Percentiles rank a stretch among this genome's conserved stretches.
Conservation (phyloP, 2,888 invertebrate genomes). For the Drosophila barbarae region DNA sequence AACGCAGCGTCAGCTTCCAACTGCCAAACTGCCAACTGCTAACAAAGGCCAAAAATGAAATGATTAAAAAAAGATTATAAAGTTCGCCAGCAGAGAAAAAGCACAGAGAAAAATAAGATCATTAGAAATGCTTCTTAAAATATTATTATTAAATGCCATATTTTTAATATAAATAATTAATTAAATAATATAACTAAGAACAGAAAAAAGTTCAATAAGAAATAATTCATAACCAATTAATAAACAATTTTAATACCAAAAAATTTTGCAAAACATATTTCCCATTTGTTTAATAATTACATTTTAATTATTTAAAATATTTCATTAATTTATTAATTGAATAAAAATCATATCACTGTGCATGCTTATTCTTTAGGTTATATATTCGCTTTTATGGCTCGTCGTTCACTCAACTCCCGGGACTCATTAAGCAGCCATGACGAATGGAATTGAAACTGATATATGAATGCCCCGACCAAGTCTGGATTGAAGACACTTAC, state of each 20-base stretch:
- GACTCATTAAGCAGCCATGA: slow-evolving; percentile 78
- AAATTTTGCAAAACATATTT: too few relatives aligned
- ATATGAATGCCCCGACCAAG: slow-evolving; percentile 53
- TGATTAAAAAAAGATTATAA: slow-evolving; percentile 70
- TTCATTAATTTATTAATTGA: background rate
- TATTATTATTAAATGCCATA: too few relatives aligned
- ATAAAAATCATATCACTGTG: slow-evolving; percentile 3
- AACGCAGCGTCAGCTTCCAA: slow-evolving; percentile 71
- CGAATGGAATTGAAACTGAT: slow-evolving; percentile 76
- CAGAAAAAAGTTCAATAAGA: too few relatives aligned
- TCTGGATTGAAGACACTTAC: slow-evolving; percentile 28
- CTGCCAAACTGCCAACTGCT: slow-evolving; percentile 60
- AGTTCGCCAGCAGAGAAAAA: slow-evolving; percentile 41
- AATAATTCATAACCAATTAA: too few relatives aligned
- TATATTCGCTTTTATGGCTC: slow-evolving; percentile 38
- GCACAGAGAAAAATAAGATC: background rate
- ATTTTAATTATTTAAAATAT: too few relatives aligned
- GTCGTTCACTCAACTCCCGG: slow-evolving; percentile 62
- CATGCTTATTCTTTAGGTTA: slow-evolving; percentile 4
- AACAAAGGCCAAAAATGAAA: slow-evolving; percentile 65
- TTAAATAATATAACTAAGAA: too few relatives aligned
- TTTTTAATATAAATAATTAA: too few relatives aligned
- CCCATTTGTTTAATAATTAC: too few relatives aligned
- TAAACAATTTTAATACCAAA: too few relatives aligned
- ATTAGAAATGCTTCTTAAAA: too few relatives aligned